Evolutionary conservation across 2,888 invertebrate genomes (phyloP), one percentile per base, ranked within the genome.

Genomic region (Plebejus argus): DNA sequence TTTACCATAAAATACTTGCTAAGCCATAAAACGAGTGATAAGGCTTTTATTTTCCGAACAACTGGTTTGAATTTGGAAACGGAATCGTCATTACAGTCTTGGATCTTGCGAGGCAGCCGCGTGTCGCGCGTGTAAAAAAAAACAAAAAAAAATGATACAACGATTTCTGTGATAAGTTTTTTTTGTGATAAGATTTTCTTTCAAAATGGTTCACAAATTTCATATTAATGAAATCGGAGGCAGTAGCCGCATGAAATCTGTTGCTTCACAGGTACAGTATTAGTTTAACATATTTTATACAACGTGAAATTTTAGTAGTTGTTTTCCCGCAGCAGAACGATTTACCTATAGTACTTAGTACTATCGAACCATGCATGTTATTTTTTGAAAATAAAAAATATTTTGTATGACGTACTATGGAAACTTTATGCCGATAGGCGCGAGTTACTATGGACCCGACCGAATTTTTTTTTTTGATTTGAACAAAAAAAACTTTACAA

Each of bases 181-280:
- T 5, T 72, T 72, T 23, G 72, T 45, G 12, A 49, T 39, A 10
- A 8, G 0, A 20, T 49, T 12, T 45, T 45, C 2, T 18, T 49
- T 39, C 72, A 72, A 45, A 49, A 72, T 72, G 72, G 72, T 72
- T 20, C 49, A 72, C 3, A 49, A 72, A 7, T 72, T 72, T 20
- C 45, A 72, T n/a, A 72, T 72, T 1, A 72, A 23, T 72, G 49
- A 72, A 49, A 23, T 72, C 15, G 20, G 23, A 45, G 45, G 72
- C 49, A 72, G 45, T 20, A 15, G 72, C 45, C 45, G 72, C 20
- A 8, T 72, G 7, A 72, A 72, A 45, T 72, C 72, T 5, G 23
- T 72, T 45, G 12, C 72, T 45, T 72, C 72, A n/a, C 72, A 72
- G 72, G 72, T 72, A 72, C 15, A 33, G n/a, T 35, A 35, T 12